Evolutionary conservation across 2,113 vertebrate genomes (phyloP).

Genomic region (Nibea coibor): DNA sequence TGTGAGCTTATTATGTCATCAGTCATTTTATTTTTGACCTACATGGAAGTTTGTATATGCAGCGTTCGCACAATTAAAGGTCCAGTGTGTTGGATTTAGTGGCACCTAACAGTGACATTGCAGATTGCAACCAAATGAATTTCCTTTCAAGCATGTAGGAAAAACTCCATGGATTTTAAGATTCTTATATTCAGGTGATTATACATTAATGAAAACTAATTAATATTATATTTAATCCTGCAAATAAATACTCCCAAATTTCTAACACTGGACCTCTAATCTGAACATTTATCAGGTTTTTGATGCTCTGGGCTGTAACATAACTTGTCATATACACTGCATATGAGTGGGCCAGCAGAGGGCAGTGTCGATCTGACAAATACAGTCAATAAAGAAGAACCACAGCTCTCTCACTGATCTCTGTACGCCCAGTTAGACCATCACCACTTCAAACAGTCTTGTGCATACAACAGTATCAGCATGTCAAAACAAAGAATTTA

Average conservation of each 20-base stretch:
- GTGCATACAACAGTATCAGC: neutral
- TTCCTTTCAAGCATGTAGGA: too few relatives aligned
- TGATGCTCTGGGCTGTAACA: neutral
- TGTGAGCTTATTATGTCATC: neutral
- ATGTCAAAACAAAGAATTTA: neutral
- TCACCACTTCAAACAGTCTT: neutral
- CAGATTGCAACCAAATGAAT: too few relatives aligned
- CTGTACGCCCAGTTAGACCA: conserved; percentile 2
- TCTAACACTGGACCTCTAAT: neutral
- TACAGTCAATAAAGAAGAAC: neutral
- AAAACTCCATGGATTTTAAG: too few relatives aligned
- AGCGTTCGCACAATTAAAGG: too few relatives aligned
- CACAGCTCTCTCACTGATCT: neutral
- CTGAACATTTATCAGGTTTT: conserved; percentile 1
- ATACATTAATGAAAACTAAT: too few relatives aligned
- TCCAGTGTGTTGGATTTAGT: too few relatives aligned
- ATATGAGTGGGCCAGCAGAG: conserved; percentile 62
- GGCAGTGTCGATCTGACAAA: conserved; percentile 45
- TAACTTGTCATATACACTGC: neutral
- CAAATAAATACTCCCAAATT: too few relatives aligned
- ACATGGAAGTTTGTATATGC: neutral
- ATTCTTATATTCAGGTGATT: too few relatives aligned
- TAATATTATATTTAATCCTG: too few relatives aligned
- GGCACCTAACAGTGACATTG: too few relatives aligned
- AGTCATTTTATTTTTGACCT: neutral